These are phyloP conservation scores for Pantelozetes paolii DNA, from an alignment of 2,888 invertebrate genomes.

Conservation along the genomic window DNA sequence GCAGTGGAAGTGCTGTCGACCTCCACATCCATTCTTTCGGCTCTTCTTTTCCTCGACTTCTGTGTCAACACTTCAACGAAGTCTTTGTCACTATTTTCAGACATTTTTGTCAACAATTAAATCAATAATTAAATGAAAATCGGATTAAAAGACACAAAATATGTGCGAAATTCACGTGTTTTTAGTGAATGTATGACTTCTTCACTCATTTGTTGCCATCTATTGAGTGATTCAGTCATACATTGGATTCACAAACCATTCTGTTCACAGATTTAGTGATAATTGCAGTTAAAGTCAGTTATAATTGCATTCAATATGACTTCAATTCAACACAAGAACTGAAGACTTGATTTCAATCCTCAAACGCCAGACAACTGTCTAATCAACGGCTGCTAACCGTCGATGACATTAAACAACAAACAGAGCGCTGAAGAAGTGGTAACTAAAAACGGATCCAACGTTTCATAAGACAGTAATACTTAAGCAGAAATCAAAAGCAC, in stretches of 20 bases:
- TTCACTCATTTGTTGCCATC: not conserved
- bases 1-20: not conserved
- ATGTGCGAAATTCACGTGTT: slow-evolving; percentile 20
- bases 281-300: too few species aligned
- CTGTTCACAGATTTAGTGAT: too few species aligned
- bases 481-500: too few species aligned
- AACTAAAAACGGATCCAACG: too few species aligned
- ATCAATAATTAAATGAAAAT: not conserved
- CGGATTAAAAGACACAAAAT: not conserved
- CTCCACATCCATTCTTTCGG: slow-evolving; percentile 43
- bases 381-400: too few species aligned
- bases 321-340: too few species aligned
- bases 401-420: too few species aligned
- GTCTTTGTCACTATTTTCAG: not conserved
- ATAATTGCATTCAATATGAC: too few species aligned
- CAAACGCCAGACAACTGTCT: too few species aligned
- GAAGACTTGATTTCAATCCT: too few species aligned
- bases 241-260: not conserved
- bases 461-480: too few species aligned
- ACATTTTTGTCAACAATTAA: not conserved
- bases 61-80: not conserved
- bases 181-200: not conserved
- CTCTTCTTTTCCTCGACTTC: slow-evolving; percentile 41
- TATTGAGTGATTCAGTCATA: not conserved
- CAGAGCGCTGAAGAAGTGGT: too few species aligned